Conservation (phyloP, 2,797 vertebrate species). For the Sciurus vulgaris region DNA sequence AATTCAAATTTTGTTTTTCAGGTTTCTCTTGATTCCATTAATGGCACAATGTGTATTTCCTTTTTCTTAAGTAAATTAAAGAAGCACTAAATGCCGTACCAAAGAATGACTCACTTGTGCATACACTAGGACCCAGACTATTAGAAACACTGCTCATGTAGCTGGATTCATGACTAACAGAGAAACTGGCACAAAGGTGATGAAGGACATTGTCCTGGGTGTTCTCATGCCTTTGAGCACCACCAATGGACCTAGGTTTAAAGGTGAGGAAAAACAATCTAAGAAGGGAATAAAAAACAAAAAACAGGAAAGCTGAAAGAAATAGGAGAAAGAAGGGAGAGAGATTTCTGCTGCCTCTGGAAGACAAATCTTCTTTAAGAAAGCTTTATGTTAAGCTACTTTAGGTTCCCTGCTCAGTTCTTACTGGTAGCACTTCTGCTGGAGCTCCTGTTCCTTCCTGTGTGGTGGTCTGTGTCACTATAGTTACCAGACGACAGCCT, state of each 20-base stretch:
- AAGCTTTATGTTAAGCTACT: not conserved
- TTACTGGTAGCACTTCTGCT: not conserved
- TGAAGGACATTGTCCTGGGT: not conserved
- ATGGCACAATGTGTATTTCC: not conserved
- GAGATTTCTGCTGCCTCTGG: not conserved
- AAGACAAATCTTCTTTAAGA: not conserved
- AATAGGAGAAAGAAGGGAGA: not conserved
- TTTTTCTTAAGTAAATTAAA: constrained; percentile 48
- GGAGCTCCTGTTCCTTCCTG: not conserved
- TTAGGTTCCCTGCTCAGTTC: not conserved
- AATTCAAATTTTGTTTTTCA: constrained; percentile 56
- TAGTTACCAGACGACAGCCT: constrained; percentile 27
- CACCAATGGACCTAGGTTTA: not conserved
- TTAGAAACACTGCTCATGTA: not conserved
- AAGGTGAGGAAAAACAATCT: not conserved
- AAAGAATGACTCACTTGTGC: constrained; percentile 24
- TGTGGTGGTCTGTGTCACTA: constrained; percentile 37
- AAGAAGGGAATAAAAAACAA: not conserved
- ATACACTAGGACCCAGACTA: not conserved
- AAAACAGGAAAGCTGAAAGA: not conserved
- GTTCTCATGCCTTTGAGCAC: not conserved
- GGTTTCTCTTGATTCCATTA: constrained; percentile 45
- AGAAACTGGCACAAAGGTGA: not conserved
- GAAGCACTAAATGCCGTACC: not conserved
- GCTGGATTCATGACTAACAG: not conserved